Conservation (phyloP, 2,888 invertebrate genomes). For the Gastrophysa polygoni region DNA sequence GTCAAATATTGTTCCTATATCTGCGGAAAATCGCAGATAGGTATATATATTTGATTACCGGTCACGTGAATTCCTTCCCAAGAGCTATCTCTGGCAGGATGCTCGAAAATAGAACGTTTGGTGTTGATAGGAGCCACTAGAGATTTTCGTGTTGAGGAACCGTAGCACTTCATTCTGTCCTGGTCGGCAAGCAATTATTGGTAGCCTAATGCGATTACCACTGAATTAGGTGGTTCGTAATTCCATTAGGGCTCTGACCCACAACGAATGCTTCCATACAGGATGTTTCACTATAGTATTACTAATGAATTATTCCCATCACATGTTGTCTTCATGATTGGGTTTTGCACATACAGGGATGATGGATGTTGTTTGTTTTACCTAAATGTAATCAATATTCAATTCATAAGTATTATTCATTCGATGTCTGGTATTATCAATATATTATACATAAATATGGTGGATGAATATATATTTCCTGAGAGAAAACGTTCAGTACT, state of each 20-base stretch:
- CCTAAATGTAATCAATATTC: too few species aligned
- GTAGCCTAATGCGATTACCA: constrained; percentile 25
- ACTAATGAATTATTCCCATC: background rate
- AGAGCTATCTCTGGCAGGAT: background rate
- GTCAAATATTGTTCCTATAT: too few species aligned
- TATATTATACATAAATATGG: too few species aligned
- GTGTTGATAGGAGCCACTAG: constrained; percentile 21
- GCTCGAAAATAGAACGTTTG: constrained; percentile 6
- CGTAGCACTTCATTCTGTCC: constrained; percentile 29
- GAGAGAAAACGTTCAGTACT: too few species aligned
- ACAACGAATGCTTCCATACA: constrained; percentile 11
- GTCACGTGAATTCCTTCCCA: background rate
- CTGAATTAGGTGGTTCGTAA: constrained; percentile 29
- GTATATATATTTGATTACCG: background rate
- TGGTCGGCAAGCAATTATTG: constrained; percentile 25
- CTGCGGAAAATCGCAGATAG: background rate
- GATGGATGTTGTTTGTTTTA: too few species aligned
- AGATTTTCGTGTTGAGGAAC: constrained; percentile 30
- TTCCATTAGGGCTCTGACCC: constrained; percentile 12
- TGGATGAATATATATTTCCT: too few species aligned
- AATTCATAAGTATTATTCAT: too few species aligned
- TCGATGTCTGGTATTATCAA: too few species aligned
- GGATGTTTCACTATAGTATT: constrained; percentile 4
- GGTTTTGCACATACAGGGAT: background rate
- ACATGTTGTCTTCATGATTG: too few species aligned